These are phyloP conservation scores for Alloscopus bannaensis DNA, from an alignment of 2,888 invertebrate genomes.

Conservation along the genomic window DNA sequence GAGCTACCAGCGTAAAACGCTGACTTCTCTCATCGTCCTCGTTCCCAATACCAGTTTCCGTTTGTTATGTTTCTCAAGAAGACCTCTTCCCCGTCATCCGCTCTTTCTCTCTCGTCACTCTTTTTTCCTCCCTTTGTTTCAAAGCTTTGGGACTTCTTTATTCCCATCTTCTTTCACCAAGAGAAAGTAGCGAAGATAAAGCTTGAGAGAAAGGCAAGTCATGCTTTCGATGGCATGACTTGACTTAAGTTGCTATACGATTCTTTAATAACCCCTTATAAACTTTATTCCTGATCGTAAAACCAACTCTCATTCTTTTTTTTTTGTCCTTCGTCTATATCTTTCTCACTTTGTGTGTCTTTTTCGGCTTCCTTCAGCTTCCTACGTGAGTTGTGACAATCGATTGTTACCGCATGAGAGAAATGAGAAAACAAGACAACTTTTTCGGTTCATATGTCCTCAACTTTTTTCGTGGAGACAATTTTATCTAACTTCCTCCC, in stretches of 20 bases:
- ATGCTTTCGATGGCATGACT: slow-evolving; percentile 48
- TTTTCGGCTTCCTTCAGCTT: no score
- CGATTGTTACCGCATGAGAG: slow-evolving; percentile 23
- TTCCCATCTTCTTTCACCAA: slow-evolving; percentile 27
- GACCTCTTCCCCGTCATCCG: slow-evolving; percentile 47
- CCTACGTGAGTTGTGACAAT: slow-evolving; percentile 30
- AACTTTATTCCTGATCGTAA: slow-evolving; percentile 68
- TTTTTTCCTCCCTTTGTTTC: slow-evolving; percentile 49
- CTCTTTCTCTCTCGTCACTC: slow-evolving; percentile 56
- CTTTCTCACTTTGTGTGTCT: slow-evolving; percentile 25
- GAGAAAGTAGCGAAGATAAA: slow-evolving; percentile 32
- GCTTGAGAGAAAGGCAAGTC: slow-evolving; percentile 40
- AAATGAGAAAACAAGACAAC: slow-evolving; percentile 38
- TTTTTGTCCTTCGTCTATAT: slow-evolving; percentile 21
- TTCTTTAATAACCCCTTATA: slow-evolving; percentile 69
- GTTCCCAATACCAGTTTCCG: slow-evolving; percentile 20
- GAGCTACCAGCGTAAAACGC: background rate
- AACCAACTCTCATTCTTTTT: slow-evolving; percentile 46
- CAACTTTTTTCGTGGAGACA: slow-evolving; percentile 25
- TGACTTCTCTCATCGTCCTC: slow-evolving; percentile 1
- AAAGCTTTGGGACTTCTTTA: slow-evolving; percentile 53
- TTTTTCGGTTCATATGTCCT: slow-evolving; percentile 1
- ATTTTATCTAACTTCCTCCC: slow-evolving; percentile 37
- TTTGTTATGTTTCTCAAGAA: slow-evolving; percentile 41
- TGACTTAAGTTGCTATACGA: slow-evolving; percentile 62